phyloP scores from a whole-genome alignment of 2,888 invertebrate genomes.

The Agrypnus murinus region DNA sequence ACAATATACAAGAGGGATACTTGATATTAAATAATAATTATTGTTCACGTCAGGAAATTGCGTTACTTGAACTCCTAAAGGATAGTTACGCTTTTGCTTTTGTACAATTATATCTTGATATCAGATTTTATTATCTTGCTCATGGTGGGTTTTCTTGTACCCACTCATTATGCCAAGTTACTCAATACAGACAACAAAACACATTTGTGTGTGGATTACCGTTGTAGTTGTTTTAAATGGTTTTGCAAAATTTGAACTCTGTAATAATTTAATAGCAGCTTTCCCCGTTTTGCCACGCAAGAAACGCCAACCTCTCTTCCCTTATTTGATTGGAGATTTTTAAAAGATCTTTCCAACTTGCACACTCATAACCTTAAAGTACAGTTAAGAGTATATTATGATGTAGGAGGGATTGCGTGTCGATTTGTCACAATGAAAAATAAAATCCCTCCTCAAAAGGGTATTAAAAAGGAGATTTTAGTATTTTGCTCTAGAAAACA shows the following conservation, averaged over 20 bases:
- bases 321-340: conserved; percentile 26
- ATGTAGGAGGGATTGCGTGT: too few species aligned
- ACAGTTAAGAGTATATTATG: too few species aligned
- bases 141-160: conserved; percentile 15
- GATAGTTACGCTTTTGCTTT: conserved; percentile 29
- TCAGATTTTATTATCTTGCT: conserved; percentile 27
- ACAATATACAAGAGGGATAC: too few species aligned
- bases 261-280: too few species aligned
- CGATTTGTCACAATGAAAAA: too few species aligned
- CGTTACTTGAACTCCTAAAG: conserved; percentile 28
- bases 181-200: conserved; percentile 8
- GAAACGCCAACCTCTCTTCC: conserved; percentile 27
- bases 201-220: too few species aligned
- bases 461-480: too few species aligned
- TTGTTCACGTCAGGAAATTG: conserved; percentile 14
- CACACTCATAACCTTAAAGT: too few species aligned
- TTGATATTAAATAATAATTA: conserved; percentile 21
- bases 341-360: conserved; percentile 1
- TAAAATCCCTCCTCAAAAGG: too few species aligned
- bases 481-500: too few species aligned
- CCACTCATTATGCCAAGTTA: conserved; percentile 34
- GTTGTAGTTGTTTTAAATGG: conserved; percentile 11
- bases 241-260: conserved; percentile 11
- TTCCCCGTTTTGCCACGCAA: conserved; percentile 21
- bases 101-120: conserved; percentile 34